A percentile compares a stretch with the other conserved stretches of the same genome.
These are phyloP conservation scores for Tetanocera ferruginea DNA, from an alignment of 2,888 invertebrate genomes.

Conservation along the genomic window DNA sequence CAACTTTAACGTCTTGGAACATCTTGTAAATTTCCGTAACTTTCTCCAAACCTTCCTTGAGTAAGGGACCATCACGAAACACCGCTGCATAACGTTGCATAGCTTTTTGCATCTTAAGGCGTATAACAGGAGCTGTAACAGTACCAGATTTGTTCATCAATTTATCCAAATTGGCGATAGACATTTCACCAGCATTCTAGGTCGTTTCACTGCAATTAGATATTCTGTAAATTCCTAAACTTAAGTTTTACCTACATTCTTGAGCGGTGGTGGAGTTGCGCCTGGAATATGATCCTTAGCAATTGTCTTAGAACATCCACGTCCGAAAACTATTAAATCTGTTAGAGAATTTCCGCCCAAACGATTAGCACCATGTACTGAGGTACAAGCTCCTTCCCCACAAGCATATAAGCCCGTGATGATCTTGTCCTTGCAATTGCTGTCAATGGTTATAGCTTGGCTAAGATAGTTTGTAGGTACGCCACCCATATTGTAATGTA, in stretches of 20 bases:
- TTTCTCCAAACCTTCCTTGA: conserved; percentile 85
- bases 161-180: conserved; percentile 92
- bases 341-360: conserved; percentile 98
- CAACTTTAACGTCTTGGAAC: conserved; percentile 84
- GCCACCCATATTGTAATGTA: conserved; percentile 99
- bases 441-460: conserved; percentile 76
- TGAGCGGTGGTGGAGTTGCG: conserved; percentile 80
- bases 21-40: conserved; percentile 84
- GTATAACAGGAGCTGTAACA: conserved; percentile 85
- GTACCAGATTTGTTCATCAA: conserved; percentile 83
- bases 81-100: conserved; percentile 99
- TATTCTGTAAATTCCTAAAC: neutral
- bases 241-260: conserved; percentile 73
- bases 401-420: conserved; percentile 94
- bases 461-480: conserved; percentile 98
- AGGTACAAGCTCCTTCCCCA: conserved; percentile 95
- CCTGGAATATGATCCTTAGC: conserved; percentile 89
- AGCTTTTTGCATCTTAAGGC: conserved; percentile 94
- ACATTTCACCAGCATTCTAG: conserved; percentile 90
- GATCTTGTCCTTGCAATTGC: conserved; percentile 70
- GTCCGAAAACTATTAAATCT: conserved; percentile 98
- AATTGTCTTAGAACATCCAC: conserved; percentile 95
- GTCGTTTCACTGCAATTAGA: conserved; percentile 9
- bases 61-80: conserved; percentile 89
- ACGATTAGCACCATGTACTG: conserved; percentile 98